Evolutionary conservation across 1,140 invertebrate genomes (phyloP), one percentile per base, ranked within the genome.

Genomic region (Nixonia krombeini): DNA sequence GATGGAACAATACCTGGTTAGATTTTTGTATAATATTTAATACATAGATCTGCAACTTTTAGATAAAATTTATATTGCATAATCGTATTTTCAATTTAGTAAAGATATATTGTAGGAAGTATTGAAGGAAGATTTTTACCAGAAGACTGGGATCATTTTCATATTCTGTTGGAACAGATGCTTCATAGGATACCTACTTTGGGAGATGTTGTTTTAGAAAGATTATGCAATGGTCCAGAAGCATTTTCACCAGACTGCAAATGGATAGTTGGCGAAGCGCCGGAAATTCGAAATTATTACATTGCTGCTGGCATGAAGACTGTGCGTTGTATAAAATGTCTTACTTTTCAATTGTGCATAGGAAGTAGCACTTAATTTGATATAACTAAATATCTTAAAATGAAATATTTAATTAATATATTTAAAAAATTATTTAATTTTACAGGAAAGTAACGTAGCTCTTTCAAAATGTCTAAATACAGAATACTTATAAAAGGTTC

Each of bases 231-330:
- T 79, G 91, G 93, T 5, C 91, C 96, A 0, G 96, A 99, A 86
- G 94, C 94, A 26, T 99, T 98, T 86, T 97, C 96, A 18, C 96
- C 93, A 0, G 94, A 95, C 78, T 94, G 93, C 76, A 94, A 93
- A 77, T 95, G 93, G 93, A 94, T 95, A 33, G 86, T 99, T 9
- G 97, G 97, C 1, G 94, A 98, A 88, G 89, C 94, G 9, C 92
- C 96, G 0, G 96, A 98, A 88, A 92, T 98, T 57, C 87, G 90
- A 70, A 98, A 98, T 78, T 99, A 99, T 84, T 96, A 92, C 80
- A 91, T 99, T 13, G 96, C 96, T 2, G 95, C 96, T 49, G 97
- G 96, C 23, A 95, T 98, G 91, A 97, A 97, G 87, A 96, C 95
- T 0, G 92, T 83, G 72, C 57, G 59, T 74, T 41, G n/a, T 31